Evolutionary conservation across 2,113 vertebrate species (phyloP).

Genomic region (Rhizomys pruinosus): DNA sequence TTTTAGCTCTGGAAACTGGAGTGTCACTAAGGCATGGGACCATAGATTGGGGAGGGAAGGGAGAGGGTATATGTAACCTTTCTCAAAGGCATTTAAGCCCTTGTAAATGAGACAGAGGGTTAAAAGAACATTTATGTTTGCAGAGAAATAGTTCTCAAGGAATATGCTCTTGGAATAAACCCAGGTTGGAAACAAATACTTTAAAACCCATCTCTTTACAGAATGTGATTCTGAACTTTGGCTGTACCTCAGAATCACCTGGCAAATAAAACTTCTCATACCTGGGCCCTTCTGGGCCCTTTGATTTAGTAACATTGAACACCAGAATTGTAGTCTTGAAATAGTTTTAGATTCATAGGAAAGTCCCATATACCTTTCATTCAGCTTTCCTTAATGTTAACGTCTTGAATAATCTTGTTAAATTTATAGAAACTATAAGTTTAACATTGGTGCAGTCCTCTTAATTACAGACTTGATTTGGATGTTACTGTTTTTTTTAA

Average conservation of each 20-base stretch:
- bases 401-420: not conserved
- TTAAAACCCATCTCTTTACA: not conserved
- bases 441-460: slow-evolving; percentile 19
- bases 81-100: not conserved
- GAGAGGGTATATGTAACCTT: not conserved
- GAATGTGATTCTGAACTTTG: not conserved
- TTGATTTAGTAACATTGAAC: not conserved
- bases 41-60: not conserved
- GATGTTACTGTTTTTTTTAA: not conserved
- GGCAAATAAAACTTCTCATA: not conserved
- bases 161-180: not conserved
- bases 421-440: slow-evolving; percentile 35
- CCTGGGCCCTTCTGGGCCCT: not conserved
- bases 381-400: not conserved
- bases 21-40: not conserved
- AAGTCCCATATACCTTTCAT: not conserved
- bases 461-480: slow-evolving; percentile 12
- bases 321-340: not conserved
- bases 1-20: not conserved
- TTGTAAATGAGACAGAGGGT: not conserved
- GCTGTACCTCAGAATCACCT: not conserved
- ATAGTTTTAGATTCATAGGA: not conserved
- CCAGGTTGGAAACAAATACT: not conserved
- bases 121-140: not conserved
- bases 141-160: not conserved